Percentiles rank a stretch among this genome's conserved stretches.
Evolutionary conservation across 2,888 invertebrate species (phyloP).

Genomic region (Pandemis cinnamomeana): DNA sequence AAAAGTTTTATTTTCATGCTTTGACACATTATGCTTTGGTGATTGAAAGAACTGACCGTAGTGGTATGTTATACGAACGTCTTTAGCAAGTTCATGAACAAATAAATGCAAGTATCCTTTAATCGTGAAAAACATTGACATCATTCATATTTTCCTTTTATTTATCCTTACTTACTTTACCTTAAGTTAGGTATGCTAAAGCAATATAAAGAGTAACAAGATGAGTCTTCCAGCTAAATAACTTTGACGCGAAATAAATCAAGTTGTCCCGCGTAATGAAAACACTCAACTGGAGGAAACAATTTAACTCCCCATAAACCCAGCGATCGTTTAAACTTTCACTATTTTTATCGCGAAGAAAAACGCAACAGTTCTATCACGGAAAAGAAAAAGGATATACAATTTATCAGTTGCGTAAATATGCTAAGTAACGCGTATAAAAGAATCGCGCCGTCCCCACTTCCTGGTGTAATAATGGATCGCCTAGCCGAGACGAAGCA

Average conservation of each 20-base stretch:
- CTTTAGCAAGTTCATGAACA: too few species aligned
- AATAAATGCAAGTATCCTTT: too few species aligned
- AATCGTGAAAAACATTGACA: background rate
- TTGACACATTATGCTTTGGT: background rate
- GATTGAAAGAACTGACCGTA: too few species aligned
- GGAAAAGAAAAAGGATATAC: constrained; percentile 72
- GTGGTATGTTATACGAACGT: too few species aligned
- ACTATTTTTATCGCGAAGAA: constrained; percentile 61
- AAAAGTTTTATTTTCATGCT: background rate
- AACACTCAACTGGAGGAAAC: background rate
- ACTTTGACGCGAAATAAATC: constrained; percentile 2
- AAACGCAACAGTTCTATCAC: constrained; percentile 75
- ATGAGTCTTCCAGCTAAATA: background rate
- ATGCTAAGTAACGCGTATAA: constrained; percentile 75
- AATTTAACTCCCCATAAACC: background rate
- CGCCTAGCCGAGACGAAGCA: constrained; percentile 77
- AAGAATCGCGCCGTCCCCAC: constrained; percentile 60
- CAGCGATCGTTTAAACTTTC: constrained; percentile 33
- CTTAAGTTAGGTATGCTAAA: background rate
- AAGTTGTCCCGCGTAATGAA: background rate
- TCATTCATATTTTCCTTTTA: background rate
- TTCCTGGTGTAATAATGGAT: constrained; percentile 79
- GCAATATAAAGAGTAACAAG: background rate
- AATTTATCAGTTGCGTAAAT: constrained; percentile 78
- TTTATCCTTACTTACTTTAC: background rate